Evolutionary conservation across 1,140 invertebrate genomes (phyloP).

Genomic region (Drosophila cardini): DNA sequence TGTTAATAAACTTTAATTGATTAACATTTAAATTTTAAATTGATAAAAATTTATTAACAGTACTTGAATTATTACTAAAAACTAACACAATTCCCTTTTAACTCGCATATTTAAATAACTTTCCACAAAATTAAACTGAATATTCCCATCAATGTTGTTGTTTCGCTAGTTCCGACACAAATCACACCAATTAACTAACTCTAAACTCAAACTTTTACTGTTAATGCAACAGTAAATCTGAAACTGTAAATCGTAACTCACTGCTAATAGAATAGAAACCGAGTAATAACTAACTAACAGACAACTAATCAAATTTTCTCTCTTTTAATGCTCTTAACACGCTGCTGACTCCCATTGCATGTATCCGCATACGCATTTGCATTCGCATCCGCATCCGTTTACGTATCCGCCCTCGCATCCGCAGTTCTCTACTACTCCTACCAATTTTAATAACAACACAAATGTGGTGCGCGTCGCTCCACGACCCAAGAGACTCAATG

Average conservation of each 20-base stretch:
- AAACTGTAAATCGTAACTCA: conserved; percentile 17
- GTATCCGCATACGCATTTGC: conserved; percentile 14
- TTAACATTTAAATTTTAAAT: too few species aligned
- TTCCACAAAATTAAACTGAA: conserved; percentile 4
- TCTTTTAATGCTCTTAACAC: conserved; percentile 19
- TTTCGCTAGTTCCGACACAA: conserved; percentile 45
- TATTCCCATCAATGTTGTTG: conserved; percentile 49
- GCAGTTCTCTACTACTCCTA: conserved; percentile 81
- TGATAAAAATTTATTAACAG: too few species aligned
- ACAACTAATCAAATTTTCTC: conserved; percentile 40
- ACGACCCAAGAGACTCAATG: conserved; percentile 80
- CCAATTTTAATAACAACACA: conserved; percentile 84
- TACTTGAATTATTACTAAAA: too few species aligned
- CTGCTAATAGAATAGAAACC: background rate
- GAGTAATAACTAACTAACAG: conserved; percentile 28
- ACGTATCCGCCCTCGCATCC: conserved; percentile 21
- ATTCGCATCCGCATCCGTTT: conserved; percentile 11
- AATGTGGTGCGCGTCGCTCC: conserved; percentile 80
- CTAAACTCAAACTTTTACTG: conserved; percentile 11
- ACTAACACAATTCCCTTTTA: background rate
- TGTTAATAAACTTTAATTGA: too few species aligned
- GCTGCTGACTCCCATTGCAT: conserved; percentile 29
- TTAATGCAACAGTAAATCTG: background rate
- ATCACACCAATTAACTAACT: conserved; percentile 23
- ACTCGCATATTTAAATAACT: conserved; percentile 19